Evolutionary conservation across 2,888 invertebrate species (phyloP), one percentile per base, ranked within the genome.

Genomic region (Ganaspis brasiliensis): DNA sequence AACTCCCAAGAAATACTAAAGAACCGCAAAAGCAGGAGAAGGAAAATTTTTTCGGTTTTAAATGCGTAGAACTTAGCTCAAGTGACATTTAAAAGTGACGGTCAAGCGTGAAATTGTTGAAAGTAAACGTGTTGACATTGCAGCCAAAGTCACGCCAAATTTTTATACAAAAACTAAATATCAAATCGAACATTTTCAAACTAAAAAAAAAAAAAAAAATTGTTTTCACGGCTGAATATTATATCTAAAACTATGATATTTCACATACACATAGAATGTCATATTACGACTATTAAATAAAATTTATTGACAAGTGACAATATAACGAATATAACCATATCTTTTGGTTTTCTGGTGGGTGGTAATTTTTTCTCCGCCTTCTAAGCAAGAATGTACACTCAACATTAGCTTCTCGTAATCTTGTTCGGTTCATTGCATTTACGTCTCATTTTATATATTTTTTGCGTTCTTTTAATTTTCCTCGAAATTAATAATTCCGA

Each of bases 11-110:
- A 67, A 45, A 45, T 45, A 24, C 9, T 2, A 21, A 10, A 12
- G 40, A 63, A 21, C 19, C 14, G 10, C 24, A 24, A 67, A 67
- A 45, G 21, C 37, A n/a, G 21, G 14, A 45, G 45, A 45, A 67
- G 67, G 45, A n/a, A 45, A 40, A 45, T 67, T 67, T 67, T 67
- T 67, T n/a, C 9, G 26, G 14, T n/a, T 45, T 37, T 45, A 45
- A 45, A 40, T 67, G 24, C 67, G n/a, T n/a, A 45, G 45, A 40
- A 45, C 24, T 10, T 35, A 12, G 2, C 21, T 9, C 67, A 67
- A 67, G 67, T 67, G 67, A 45, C 67, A 67, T 67, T 67, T 67
- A 45, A 45, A 45, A n/a, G 9, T 45, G 67, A 67, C 67, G 45
- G 67, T 45, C 67, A 67, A 67, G 67, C 67, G 45, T 67, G 67